A percentile compares a stretch with the other conserved stretches of the same genome.
These are phyloP conservation scores for Drosophila cognata DNA, from an alignment of 2,888 invertebrate genomes.

Conservation along the genomic window DNA sequence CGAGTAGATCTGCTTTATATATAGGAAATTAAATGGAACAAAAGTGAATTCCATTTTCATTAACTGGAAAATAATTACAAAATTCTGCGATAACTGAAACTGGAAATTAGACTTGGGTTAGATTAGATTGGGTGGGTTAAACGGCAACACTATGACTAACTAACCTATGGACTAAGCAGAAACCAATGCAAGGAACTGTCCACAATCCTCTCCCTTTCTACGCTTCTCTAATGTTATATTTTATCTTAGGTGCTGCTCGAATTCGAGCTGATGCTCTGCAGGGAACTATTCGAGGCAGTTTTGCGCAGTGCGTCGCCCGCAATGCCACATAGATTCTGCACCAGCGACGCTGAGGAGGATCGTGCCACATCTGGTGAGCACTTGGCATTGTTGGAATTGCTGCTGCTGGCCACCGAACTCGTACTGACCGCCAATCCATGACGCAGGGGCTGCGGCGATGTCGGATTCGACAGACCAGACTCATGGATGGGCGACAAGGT, in stretches of 20 bases:
- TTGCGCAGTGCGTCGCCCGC: constrained; percentile 66
- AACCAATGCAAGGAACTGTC: constrained; percentile 63
- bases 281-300: constrained; percentile 79
- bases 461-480: constrained; percentile 89
- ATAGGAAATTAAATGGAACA: neutral
- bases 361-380: constrained; percentile 71
- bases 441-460: constrained; percentile 87
- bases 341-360: constrained; percentile 81
- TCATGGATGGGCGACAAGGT: constrained; percentile 90
- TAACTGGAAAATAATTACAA: neutral
- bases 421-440: constrained; percentile 72
- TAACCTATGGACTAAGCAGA: constrained; percentile 67
- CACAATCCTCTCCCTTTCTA: constrained; percentile 14
- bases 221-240: neutral
- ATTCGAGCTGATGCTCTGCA: constrained; percentile 82
- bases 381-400: constrained; percentile 49
- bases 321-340: constrained; percentile 61
- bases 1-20: neutral
- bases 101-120: constrained; percentile 9
- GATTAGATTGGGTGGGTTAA: neutral
- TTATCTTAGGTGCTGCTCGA: constrained; percentile 73
- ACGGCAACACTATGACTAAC: constrained; percentile 54
- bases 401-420: constrained; percentile 16
- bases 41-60: neutral
- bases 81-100: constrained; percentile 11